Conservation (phyloP, 2,113 vertebrate species). For the Malurus elegans region DNA sequence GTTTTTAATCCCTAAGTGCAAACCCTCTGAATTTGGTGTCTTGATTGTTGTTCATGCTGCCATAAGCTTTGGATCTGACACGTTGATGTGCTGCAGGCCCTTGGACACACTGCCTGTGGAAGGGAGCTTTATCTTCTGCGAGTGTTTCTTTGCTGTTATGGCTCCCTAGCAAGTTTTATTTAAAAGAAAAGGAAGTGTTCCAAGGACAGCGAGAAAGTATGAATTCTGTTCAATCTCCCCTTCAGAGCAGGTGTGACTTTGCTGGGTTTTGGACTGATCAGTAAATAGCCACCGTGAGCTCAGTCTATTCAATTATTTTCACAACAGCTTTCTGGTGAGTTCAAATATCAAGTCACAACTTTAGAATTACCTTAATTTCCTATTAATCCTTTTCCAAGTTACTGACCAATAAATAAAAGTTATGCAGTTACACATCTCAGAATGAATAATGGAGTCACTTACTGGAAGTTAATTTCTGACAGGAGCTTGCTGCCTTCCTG, state of each 20-base stretch:
- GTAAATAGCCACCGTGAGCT: background rate
- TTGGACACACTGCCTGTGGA: background rate
- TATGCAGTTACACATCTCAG: accelerated
- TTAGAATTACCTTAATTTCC: background rate
- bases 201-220: background rate
- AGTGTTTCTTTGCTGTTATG: background rate
- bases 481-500: background rate
- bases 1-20: background rate
- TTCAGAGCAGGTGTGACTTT: background rate
- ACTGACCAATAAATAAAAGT: background rate
- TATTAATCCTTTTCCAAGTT: background rate
- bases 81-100: background rate
- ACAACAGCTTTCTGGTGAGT: background rate
- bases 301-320: background rate
- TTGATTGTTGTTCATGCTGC: background rate
- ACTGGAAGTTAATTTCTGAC: background rate
- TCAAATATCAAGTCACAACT: background rate
- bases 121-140: background rate
- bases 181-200: background rate
- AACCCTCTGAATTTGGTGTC: background rate
- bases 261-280: background rate
- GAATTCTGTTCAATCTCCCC: background rate
- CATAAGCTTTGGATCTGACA: background rate
- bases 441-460: background rate
- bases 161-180: background rate